These are phyloP conservation scores for Periophthalmus modestus DNA, from an alignment of 2,113 vertebrate genomes.

Conservation along the genomic window DNA sequence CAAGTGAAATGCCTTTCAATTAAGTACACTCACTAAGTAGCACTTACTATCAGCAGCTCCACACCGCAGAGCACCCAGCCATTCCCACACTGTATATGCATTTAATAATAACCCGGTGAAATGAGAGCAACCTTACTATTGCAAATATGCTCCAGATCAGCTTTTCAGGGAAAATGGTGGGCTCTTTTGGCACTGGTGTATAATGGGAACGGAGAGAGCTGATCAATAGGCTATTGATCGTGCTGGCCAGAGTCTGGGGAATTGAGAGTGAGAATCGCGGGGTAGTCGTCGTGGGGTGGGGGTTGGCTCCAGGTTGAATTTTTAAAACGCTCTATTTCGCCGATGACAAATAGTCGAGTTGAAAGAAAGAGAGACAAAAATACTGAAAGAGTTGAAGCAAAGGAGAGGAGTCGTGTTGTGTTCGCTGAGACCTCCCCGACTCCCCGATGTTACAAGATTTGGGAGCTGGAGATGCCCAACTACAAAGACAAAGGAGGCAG, in stretches of 20 bases:
- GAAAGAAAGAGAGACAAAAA: constrained; percentile 69
- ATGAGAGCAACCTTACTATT: constrained; percentile 73
- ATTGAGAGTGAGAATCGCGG: constrained; percentile 79
- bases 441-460: constrained; percentile 68
- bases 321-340: constrained; percentile 80
- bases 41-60: constrained; percentile 22
- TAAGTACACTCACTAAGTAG: constrained; percentile 38
- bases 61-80: constrained; percentile 26
- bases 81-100: constrained; percentile 45
- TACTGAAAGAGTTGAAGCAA: constrained; percentile 38
- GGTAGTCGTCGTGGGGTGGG: constrained; percentile 65
- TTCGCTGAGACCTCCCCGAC: constrained; percentile 49
- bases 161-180: constrained; percentile 75
- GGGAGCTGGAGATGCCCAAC: constrained; percentile 56
- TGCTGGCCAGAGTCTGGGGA: constrained; percentile 79
- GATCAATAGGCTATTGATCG: constrained; percentile 84
- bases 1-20: constrained; percentile 51
- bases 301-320: constrained; percentile 78
- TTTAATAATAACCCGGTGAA: constrained; percentile 67
- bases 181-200: constrained; percentile 79
- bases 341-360: constrained; percentile 80
- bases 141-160: constrained; percentile 71
- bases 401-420: constrained; percentile 39
- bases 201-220: constrained; percentile 82
- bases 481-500: constrained; percentile 70